Evolutionary conservation across 1,140 invertebrate genomes (phyloP).

Genomic region (Diorhabda carinulata): DNA sequence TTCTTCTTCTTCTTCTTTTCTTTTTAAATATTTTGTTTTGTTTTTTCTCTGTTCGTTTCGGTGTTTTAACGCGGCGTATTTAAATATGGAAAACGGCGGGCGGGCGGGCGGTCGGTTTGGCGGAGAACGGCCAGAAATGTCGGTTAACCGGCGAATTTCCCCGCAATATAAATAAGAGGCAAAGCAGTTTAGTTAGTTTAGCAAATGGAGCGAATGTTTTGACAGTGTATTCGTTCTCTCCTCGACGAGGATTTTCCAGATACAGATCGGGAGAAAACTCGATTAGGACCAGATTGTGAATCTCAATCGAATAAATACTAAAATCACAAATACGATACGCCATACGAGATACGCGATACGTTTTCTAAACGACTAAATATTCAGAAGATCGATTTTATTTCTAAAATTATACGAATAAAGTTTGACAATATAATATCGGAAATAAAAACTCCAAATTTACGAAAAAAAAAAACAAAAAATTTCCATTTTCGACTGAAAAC

Average conservation of each 20-base stretch:
- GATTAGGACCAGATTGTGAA: constrained; percentile 30
- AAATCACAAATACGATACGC: constrained; percentile 8
- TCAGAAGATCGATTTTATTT: too few relatives aligned
- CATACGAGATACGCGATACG: too few relatives aligned
- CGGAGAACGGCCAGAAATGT: constrained; percentile 21
- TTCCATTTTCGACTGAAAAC: too few relatives aligned
- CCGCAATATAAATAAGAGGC: constrained; percentile 47
- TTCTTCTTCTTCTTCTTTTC: neutral
- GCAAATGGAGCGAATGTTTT: constrained; percentile 50
- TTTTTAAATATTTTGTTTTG: too few relatives aligned
- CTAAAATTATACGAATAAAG: too few relatives aligned
- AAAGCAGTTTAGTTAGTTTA: constrained; percentile 51
- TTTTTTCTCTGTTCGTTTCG: too few relatives aligned
- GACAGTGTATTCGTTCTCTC: constrained; percentile 37
- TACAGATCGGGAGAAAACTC: constrained; percentile 25
- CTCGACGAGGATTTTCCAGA: constrained; percentile 23
- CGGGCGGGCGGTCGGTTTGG: constrained; percentile 15
- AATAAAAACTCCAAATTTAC: too few relatives aligned
- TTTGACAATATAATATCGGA: too few relatives aligned
- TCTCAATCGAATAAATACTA: constrained; percentile 20
- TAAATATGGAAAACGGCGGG: constrained; percentile 35
- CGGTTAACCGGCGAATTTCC: constrained; percentile 29
- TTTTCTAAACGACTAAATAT: too few relatives aligned
- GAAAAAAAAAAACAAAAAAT: too few relatives aligned
- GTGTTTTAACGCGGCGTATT: constrained; percentile 20